Evolutionary conservation across 2,113 vertebrate genomes (phyloP).

Genomic region (Machaerirhynchus nigripectus): DNA sequence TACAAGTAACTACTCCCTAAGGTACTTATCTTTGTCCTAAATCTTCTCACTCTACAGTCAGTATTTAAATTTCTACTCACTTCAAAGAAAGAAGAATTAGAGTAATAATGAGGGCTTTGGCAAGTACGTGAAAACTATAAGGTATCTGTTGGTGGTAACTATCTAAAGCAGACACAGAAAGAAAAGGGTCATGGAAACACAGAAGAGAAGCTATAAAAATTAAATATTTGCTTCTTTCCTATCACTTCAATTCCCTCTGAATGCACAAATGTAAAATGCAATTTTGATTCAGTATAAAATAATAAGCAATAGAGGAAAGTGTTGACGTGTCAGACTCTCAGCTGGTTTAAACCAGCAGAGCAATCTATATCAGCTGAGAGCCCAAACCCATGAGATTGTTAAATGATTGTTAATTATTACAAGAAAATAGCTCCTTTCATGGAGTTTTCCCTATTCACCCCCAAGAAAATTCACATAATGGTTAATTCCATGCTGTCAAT

Average conservation of each 20-base stretch:
- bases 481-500: slow-evolving; percentile 8
- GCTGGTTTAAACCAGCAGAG: slow-evolving; percentile 46
- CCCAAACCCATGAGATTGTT: slow-evolving; percentile 19
- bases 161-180: neutral
- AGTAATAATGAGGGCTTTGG: neutral
- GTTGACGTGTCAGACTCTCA: slow-evolving; percentile 26
- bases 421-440: slow-evolving; percentile 50
- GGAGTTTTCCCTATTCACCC: slow-evolving; percentile 26
- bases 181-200: neutral
- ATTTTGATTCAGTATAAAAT: slow-evolving; percentile 20
- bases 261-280: neutral
- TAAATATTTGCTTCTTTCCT: neutral
- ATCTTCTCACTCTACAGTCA: neutral
- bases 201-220: neutral
- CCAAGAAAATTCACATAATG: slow-evolving; percentile 28
- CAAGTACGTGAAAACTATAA: neutral
- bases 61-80: neutral
- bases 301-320: slow-evolving; percentile 11
- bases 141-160: neutral
- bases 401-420: slow-evolving; percentile 61
- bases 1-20: neutral
- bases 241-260: neutral
- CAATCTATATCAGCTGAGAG: slow-evolving; percentile 37
- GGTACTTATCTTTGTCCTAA: neutral
- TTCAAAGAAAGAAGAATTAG: neutral